Evolutionary conservation across 2,113 vertebrate genomes (phyloP).

Genomic region (Dasyprocta punctata): DNA sequence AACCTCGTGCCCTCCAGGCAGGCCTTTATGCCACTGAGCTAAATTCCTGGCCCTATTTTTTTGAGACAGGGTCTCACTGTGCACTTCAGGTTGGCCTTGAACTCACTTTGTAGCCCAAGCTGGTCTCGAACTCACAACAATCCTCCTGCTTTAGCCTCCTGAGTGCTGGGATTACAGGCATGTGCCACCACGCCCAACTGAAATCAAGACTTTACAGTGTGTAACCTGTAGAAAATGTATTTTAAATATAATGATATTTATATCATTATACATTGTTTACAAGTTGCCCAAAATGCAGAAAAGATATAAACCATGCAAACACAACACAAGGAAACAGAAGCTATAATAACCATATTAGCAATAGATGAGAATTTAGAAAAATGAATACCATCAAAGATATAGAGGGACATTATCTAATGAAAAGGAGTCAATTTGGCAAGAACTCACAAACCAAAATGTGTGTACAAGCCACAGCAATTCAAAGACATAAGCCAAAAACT

Average conservation of each 20-base stretch:
- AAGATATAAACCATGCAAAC: background rate
- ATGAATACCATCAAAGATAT: too few species aligned
- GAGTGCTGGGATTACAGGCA: background rate
- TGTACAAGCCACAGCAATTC: background rate
- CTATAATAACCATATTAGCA: too few species aligned
- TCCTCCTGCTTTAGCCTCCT: background rate
- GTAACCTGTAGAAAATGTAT: background rate
- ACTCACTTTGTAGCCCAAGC: background rate
- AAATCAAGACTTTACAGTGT: background rate
- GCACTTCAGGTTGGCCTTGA: too few species aligned
- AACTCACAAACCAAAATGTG: fast-evolving
- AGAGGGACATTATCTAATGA: fast-evolving
- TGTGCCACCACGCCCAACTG: background rate
- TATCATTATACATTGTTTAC: background rate
- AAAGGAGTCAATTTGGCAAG: fast-evolving
- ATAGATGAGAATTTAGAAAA: background rate
- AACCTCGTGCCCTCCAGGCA: too few species aligned
- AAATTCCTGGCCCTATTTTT: too few species aligned
- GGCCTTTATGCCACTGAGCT: too few species aligned
- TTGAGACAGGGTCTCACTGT: too few species aligned
- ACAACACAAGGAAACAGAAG: background rate
- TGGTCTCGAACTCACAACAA: background rate
- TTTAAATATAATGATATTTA: background rate
- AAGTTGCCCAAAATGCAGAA: background rate
- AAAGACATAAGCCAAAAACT: fast-evolving